A percentile compares a stretch with the other conserved stretches of the same genome.
phyloP scores from a whole-genome alignment of 2,113 vertebrate genomes.

The Butorides virescens region DNA sequence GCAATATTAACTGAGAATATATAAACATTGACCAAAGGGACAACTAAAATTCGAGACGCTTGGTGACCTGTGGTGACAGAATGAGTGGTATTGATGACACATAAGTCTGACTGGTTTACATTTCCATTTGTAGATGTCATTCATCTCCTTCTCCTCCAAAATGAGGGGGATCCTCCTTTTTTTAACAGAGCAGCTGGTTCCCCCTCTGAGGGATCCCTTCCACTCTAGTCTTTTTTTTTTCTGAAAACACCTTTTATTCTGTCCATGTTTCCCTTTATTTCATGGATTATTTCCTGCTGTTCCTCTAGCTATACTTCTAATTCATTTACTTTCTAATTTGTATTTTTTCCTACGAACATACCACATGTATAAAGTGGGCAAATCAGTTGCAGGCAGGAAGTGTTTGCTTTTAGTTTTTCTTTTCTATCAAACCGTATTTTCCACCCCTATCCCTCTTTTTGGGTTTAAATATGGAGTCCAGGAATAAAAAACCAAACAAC shows the following conservation, averaged over 20 bases:
- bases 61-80: neutral
- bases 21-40: neutral
- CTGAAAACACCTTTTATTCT: neutral
- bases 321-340: neutral
- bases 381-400: neutral
- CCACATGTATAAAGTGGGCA: neutral
- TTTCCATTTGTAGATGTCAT: neutral
- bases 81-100: neutral
- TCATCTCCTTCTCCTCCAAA: neutral
- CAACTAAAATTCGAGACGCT: neutral
- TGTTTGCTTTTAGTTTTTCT: neutral
- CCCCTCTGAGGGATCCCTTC: neutral
- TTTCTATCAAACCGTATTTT: rapidly evolving
- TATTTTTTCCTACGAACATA: neutral
- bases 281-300: neutral
- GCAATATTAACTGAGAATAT: neutral
- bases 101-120: neutral
- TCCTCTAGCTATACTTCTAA: neutral
- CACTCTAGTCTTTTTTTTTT: neutral
- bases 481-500: neutral
- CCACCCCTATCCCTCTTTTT: neutral
- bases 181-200: neutral
- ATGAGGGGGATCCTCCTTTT: neutral
- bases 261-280: neutral
- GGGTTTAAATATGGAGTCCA: neutral